These are phyloP conservation scores for Brotula barbata DNA, from an alignment of 2,797 vertebrate species.

Conservation along the genomic window DNA sequence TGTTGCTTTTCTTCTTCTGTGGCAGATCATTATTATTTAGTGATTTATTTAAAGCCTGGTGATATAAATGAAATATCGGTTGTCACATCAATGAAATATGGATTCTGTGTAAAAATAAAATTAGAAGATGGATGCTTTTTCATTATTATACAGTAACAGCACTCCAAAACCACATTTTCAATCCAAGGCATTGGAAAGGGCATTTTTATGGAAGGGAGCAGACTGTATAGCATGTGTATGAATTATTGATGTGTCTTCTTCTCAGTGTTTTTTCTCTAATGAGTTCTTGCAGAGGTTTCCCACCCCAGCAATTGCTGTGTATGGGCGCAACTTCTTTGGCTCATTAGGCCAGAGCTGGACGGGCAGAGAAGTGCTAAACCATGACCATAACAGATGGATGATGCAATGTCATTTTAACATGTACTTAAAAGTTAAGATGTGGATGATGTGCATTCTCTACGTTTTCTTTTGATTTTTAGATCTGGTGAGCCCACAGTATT, in stretches of 20 bases:
- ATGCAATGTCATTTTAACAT: constrained; percentile 35
- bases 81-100: no score
- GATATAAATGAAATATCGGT: constrained; percentile 1
- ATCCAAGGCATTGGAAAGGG: constrained; percentile 8
- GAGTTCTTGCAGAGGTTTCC: constrained; percentile 42
- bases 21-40: no score
- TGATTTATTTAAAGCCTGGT: constrained; percentile 1
- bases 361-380: constrained; percentile 2
- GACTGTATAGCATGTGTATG: constrained; percentile 44
- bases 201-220: constrained; percentile 20
- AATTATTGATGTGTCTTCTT: constrained; percentile 61
- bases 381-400: constrained; percentile 24
- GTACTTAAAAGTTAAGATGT: constrained; percentile 12
- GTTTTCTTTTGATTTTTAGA: constrained; percentile 24
- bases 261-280: constrained; percentile 36
- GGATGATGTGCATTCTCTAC: constrained; percentile 5
- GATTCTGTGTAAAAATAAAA: no score
- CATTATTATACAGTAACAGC: constrained; percentile 2
- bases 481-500: constrained; percentile 2
- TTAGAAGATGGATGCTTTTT: neutral
- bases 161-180: constrained; percentile 6
- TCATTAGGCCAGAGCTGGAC: constrained; percentile 25
- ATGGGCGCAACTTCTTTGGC: constrained; percentile 16
- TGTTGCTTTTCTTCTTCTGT: no score
- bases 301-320: constrained; percentile 15